Conservation (phyloP, 2,113 vertebrate species). For the Psilopsiagon aymara region DNA sequence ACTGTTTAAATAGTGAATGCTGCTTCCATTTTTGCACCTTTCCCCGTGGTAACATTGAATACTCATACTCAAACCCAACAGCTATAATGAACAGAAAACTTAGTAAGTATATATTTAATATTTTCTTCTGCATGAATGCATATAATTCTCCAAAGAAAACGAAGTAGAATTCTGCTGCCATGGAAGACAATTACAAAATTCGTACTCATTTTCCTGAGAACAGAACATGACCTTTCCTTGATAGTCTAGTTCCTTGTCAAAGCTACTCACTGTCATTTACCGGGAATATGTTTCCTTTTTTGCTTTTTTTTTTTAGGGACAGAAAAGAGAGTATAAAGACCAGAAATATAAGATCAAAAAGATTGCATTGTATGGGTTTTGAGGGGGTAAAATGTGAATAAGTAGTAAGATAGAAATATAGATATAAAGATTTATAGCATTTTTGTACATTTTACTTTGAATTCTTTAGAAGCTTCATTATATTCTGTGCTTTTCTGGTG, state of each 20-base stretch:
- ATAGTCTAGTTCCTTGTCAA: neutral
- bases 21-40: neutral
- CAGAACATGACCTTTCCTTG: neutral
- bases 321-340: neutral
- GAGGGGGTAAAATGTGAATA: no score
- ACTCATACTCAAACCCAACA: neutral
- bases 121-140: neutral
- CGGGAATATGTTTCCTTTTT: neutral
- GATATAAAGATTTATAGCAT: no score
- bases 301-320: neutral
- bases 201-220: neutral
- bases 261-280: neutral
- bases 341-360: constrained; percentile 13
- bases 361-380: neutral
- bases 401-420: no score
- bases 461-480: no score
- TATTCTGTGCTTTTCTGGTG: no score
- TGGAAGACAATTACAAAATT: neutral
- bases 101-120: neutral
- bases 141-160: neutral
- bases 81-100: neutral
- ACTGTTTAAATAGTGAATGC: neutral
- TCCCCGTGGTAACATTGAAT: neutral
- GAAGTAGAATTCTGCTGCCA: neutral
- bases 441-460: no score